phyloP scores from a whole-genome alignment of 2,888 invertebrate species.

The Zonitis immaculata region DNA sequence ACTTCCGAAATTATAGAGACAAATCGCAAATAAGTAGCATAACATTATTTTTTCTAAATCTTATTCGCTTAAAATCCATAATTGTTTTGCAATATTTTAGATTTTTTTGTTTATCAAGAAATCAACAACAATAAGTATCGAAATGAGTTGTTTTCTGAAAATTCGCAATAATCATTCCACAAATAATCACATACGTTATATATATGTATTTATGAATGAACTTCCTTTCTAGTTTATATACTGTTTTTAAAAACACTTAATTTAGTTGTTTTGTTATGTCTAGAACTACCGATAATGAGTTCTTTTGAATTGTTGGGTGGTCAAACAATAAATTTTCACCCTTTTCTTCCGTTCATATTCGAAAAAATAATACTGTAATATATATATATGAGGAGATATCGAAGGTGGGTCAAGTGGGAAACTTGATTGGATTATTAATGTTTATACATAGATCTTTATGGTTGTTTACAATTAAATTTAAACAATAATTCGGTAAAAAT shows the following conservation, averaged over 20 bases:
- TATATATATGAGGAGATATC: background rate
- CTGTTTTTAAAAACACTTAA: background rate
- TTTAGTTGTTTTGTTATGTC: background rate
- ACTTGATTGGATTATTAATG: background rate
- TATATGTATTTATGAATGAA: background rate
- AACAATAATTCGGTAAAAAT: too few species aligned
- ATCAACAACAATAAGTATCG: too few species aligned
- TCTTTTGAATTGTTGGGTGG: slow-evolving; percentile 1
- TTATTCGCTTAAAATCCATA: too few species aligned
- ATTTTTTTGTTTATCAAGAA: too few species aligned
- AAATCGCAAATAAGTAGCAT: too few species aligned
- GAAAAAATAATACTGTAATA: too few species aligned
- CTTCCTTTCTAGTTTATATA: background rate
- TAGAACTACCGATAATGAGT: background rate
- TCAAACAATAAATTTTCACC: background rate
- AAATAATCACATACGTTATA: background rate
- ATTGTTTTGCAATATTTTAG: too few species aligned
- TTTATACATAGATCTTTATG: too few species aligned
- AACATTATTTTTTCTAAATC: too few species aligned
- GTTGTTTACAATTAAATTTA: too few species aligned
- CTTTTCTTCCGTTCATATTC: background rate
- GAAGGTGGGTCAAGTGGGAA: background rate
- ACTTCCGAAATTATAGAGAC: background rate
- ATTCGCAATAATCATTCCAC: too few species aligned
- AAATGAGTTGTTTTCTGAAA: too few species aligned